A percentile compares a stretch with the other conserved stretches of the same genome.
These are phyloP conservation scores for Paradoxurus hermaphroditus DNA, from an alignment of 2,113 vertebrate species.

Conservation along the genomic window DNA sequence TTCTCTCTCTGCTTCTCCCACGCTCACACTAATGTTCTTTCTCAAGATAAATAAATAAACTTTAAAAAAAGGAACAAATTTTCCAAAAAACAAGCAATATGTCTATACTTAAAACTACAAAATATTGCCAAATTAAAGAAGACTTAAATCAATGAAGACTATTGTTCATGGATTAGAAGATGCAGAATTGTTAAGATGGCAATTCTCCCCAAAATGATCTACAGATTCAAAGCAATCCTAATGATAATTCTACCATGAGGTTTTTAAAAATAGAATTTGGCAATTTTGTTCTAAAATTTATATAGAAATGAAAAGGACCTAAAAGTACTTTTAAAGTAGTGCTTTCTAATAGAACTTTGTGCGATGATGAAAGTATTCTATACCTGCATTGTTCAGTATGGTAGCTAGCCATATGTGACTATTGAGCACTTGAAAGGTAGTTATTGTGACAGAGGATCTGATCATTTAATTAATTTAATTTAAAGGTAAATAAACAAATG, in stretches of 20 bases:
- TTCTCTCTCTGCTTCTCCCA: too few relatives aligned
- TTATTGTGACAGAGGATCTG: neutral
- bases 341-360: neutral
- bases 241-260: neutral
- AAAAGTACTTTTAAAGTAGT: neutral
- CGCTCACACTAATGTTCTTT: too few relatives aligned
- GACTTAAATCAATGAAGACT: neutral
- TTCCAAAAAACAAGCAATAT: neutral
- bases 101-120: neutral
- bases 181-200: neutral
- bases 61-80: neutral
- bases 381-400: neutral
- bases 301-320: neutral
- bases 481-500: neutral
- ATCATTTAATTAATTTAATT: neutral
- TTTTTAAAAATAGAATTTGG: slow-evolving; percentile 2
- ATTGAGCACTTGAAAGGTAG: neutral
- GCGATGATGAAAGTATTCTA: neutral
- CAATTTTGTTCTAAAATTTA: neutral
- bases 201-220: neutral
- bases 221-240: neutral
- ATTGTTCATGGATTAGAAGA: neutral
- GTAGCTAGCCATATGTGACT: neutral
- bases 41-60: too few relatives aligned
- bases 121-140: slow-evolving; percentile 6